Conservation (phyloP, 1,140 invertebrate species). For the Drosophila jambulina region DNA sequence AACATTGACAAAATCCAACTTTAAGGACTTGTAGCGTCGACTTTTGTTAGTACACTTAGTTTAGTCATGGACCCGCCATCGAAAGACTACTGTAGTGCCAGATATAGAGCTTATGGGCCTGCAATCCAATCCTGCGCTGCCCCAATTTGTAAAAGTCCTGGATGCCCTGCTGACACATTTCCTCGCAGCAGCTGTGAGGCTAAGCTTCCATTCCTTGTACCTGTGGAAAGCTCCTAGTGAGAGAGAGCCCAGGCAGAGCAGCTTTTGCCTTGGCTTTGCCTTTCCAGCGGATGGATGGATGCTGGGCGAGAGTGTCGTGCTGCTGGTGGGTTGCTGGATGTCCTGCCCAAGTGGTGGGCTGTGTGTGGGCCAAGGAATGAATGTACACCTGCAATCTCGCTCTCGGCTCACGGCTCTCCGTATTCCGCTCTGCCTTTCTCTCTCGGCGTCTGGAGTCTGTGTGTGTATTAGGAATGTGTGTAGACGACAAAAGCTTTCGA, state of each 20-base stretch:
- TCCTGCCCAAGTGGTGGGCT: conserved; percentile 41
- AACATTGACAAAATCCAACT: no score
- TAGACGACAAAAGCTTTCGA: conserved; percentile 80
- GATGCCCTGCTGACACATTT: conserved; percentile 76
- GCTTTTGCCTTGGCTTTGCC: conserved; percentile 47
- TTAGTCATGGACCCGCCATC: not conserved
- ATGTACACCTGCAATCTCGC: conserved; percentile 51
- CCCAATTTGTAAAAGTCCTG: conserved; percentile 49
- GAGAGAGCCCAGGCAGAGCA: conserved; percentile 37
- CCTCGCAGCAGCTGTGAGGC: conserved; percentile 55
- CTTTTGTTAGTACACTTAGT: not conserved
- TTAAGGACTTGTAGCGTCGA: not conserved
- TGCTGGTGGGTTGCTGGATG: conserved; percentile 13
- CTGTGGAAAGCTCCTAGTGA: conserved; percentile 51
- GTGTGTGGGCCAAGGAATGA: conserved; percentile 20
- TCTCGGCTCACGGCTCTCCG: conserved; percentile 23
- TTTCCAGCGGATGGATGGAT: conserved; percentile 44
- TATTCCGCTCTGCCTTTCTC: conserved; percentile 27
- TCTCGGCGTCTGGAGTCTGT: conserved; percentile 12
- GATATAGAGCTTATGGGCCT: conserved; percentile 38
- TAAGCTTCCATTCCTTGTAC: conserved; percentile 61
- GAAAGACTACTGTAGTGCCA: conserved; percentile 27
- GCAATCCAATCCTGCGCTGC: conserved; percentile 44
- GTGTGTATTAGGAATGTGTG: conserved; percentile 75
- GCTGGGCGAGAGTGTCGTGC: conserved; percentile 36